Base-by-base conservation (phyloP, 2,888 invertebrate species). In the Mimumesa dahlbomi region DNA sequence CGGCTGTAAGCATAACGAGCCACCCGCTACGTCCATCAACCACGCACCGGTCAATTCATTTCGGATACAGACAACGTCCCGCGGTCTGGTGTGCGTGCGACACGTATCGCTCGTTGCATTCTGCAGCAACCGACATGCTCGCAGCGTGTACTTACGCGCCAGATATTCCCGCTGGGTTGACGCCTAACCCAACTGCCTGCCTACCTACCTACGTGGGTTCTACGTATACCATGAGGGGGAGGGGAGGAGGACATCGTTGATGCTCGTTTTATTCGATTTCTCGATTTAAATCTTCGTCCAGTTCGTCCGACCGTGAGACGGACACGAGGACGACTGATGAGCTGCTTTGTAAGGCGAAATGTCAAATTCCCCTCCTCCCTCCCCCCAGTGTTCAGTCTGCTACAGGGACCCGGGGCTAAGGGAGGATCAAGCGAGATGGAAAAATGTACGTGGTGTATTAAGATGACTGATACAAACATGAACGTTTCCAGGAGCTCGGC, bases 21-120 rank as follows among this genome's bases (percentile, higher is more conserved):
- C 87, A 88, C 88, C 87, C 87, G 88, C 88, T 84, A 87, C 83
- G 87, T 88, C 85, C 88, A 87, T 88, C 87, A 87, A 87, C 78
- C 81, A 82, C 81, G 83, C 82, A 80, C 79, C 79, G 81, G 79
- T 83, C 85, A 81, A 85, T 84, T 85, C 85, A 82, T 83, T 82
- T 82, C 74, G 79, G 75, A 79, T 77, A 78, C 75, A 61, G 52
- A 56, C 56, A 43, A n/a, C n/a, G n/a, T n/a, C 43, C 22, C 42
- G 6, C 52, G 50, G 6, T 34, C 9, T 43, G 31, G 11, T 9
- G 1, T 16, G 21, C 34, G 9, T 38, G 21, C 19, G 50, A 18
- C 56, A 42, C 11, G 61, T 49, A 58, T 53, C 64, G 65, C 66
- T 62, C 36, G 22, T 48, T 36, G 52, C 72, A 64, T 29, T 50